Evolutionary conservation across 2,113 vertebrate species (phyloP), one percentile per base, ranked within the genome.

Genomic region (Nanorana parkeri): DNA sequence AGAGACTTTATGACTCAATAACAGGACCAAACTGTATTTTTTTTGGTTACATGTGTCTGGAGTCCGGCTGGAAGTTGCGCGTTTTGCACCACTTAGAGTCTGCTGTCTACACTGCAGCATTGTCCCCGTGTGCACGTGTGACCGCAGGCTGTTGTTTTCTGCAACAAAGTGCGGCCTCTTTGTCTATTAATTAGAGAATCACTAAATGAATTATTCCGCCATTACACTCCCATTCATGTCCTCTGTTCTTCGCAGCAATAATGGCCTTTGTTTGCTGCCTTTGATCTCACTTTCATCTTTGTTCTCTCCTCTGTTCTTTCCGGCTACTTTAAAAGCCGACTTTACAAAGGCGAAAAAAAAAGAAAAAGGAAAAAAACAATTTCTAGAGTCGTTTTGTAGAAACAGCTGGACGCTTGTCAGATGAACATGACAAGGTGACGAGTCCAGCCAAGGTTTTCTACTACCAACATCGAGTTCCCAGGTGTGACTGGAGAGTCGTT

Each of bases 191-290:
- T 69, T 69, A 69, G 47, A 36, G 28, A 28, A 47, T 65, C 79
- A 28, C 67, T 54, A 28, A 61, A 47, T 80, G 61, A 73, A 72
- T 81, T 71, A 80, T 80, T 72, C 78, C 36, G 6, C 56, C 26
- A 71, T 71, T 71, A 28, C 52, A 4, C 7, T 69, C 7, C 24
- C 20, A 61, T 41, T 32, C 16, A 4, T 58, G 4, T 17, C 41
- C 19, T 61, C 47, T n/a, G 11, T 54, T 61, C 41, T 54, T 52
- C 13, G 21, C 19, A 2, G 19, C 26, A 47, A 64, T 72, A 56
- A 58, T 74, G 64, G 51, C 19, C 28, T 81, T 81, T 81, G 68
- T 81, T 71, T 73, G 51, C 61, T 28, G 23, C 28, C 47, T 81
- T 81, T 81, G 69, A 81, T 81, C 69, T 66, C 24, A 0, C 5